Evolutionary conservation across 2,113 vertebrate genomes (phyloP).

Genomic region (Isichthys henryi): DNA sequence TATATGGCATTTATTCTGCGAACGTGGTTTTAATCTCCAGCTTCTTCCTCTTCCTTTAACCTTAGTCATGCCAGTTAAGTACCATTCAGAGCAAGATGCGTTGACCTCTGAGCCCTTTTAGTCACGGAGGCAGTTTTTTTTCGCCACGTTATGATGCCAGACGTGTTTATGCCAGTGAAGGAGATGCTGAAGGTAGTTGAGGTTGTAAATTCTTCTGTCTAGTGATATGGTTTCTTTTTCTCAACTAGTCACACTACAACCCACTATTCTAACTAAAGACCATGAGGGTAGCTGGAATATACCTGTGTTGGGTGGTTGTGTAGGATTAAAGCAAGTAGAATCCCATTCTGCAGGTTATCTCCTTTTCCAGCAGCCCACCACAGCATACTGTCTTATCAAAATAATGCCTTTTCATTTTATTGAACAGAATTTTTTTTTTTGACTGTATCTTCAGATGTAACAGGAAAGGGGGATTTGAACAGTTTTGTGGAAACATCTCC

Average conservation of each 20-base stretch:
- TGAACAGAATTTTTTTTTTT: background rate
- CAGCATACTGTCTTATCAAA: conserved; percentile 26
- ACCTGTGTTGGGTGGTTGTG: background rate
- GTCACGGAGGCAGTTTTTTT: background rate
- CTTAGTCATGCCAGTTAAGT: background rate
- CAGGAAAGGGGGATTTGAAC: background rate
- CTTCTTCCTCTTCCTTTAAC: background rate
- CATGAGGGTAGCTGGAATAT: background rate
- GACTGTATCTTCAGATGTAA: background rate
- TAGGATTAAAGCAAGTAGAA: background rate
- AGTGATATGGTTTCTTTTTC: background rate
- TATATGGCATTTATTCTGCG: background rate
- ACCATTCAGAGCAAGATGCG: background rate
- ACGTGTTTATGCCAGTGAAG: background rate
- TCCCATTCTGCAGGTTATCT: background rate
- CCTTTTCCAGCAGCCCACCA: background rate
- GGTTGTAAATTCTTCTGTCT: background rate
- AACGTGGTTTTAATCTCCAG: background rate
- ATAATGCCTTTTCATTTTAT: background rate
- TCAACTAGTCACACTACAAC: background rate
- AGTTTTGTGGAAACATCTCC: background rate
- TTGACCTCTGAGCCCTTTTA: background rate
- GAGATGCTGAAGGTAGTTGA: background rate
- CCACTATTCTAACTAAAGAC: background rate
- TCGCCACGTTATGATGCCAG: background rate